A percentile compares a stretch with the other conserved stretches of the same genome.
Evolutionary conservation across 1,140 invertebrate genomes (phyloP).

Genomic region (Penaeus indicus): DNA sequence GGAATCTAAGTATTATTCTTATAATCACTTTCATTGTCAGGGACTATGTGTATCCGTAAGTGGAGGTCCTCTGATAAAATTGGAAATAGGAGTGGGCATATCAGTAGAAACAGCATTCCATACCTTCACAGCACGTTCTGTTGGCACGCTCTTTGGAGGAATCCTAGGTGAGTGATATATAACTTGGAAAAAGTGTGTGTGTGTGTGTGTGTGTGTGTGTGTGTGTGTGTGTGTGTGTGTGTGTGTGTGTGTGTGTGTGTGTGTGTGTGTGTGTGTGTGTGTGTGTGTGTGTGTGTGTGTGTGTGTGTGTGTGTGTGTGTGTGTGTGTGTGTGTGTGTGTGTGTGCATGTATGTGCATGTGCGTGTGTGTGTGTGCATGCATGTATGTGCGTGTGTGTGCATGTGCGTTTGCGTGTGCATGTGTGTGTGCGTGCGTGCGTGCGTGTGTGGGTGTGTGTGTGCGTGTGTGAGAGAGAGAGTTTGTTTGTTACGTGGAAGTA

Average conservation of each 20-base stretch:
- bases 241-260: too few species aligned
- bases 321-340: too few species aligned
- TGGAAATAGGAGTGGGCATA: conserved; percentile 47
- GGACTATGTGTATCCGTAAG: conserved; percentile 65
- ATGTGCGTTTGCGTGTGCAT: too few species aligned
- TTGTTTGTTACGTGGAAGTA: neutral
- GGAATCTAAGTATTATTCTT: too few species aligned
- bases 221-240: neutral
- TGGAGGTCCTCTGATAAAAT: conserved; percentile 62
- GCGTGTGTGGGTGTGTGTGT: too few species aligned
- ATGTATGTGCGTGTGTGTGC: too few species aligned
- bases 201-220: neutral
- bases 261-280: too few species aligned
- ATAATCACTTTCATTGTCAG: conserved; percentile 29
- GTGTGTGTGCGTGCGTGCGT: too few species aligned
- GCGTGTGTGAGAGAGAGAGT: neutral
- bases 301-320: too few species aligned
- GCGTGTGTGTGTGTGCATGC: neutral
- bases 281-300: too few species aligned
- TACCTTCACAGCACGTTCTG: conserved; percentile 62
- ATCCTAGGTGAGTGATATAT: conserved; percentile 55
- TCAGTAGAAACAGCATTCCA: conserved; percentile 56
- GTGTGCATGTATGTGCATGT: too few species aligned
- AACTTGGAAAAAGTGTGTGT: neutral
- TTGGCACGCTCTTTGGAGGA: conserved; percentile 65